phyloP scores from a whole-genome alignment of 2,797 vertebrate species.

The Morelia viridis region DNA sequence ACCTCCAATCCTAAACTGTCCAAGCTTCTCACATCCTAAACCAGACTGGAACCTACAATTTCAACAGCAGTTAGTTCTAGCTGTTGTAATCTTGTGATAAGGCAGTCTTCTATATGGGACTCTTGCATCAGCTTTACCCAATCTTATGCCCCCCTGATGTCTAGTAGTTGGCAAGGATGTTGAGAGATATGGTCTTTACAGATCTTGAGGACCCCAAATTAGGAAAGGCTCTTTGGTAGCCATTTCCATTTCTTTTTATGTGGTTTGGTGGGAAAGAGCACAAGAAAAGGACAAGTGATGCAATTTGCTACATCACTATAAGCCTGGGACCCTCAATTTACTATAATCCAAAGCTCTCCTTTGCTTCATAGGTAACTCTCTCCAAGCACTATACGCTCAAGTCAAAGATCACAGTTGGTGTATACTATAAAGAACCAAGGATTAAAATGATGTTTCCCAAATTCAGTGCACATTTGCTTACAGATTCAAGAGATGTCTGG shows the following conservation, averaged over 20 bases:
- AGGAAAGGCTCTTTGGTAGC: not conserved
- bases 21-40: not conserved
- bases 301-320: not conserved
- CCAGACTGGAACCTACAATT: not conserved
- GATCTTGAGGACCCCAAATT: not conserved
- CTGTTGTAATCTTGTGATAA: not conserved
- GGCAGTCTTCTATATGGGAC: not conserved
- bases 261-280: not conserved
- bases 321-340: not conserved
- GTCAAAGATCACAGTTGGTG: not conserved
- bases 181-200: not conserved
- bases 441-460: not conserved
- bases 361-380: not conserved
- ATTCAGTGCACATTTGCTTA: not conserved
- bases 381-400: not conserved
- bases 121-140: not conserved
- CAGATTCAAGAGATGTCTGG: not conserved
- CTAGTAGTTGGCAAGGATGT: not conserved
- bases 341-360: not conserved
- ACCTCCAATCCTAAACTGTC: not conserved
- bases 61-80: not conserved
- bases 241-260: not conserved
- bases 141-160: not conserved
- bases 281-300: not conserved
- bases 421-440: not conserved